Conservation (phyloP, 1,140 invertebrate species). For the Chironomus tepperi region DNA sequence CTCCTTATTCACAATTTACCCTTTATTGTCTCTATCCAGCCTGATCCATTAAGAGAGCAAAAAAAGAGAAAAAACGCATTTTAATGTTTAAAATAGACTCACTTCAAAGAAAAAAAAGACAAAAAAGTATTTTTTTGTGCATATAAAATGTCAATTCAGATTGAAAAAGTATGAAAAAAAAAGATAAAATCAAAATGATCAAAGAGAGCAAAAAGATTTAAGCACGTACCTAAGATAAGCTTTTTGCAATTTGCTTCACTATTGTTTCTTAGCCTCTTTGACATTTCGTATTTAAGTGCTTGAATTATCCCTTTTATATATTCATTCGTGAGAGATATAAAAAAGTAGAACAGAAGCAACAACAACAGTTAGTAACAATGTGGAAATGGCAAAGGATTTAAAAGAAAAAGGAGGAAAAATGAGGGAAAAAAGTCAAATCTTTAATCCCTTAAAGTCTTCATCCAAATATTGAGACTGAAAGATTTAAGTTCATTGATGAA, state of each 20-base stretch:
- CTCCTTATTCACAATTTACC: too few species aligned
- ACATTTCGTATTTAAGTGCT: not conserved
- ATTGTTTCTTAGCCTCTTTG: conserved; percentile 4
- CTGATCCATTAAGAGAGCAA: too few species aligned
- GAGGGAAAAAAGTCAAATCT: too few species aligned
- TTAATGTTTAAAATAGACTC: not conserved
- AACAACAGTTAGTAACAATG: too few species aligned
- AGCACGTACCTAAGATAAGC: not conserved
- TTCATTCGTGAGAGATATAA: not conserved
- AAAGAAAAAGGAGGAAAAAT: too few species aligned
- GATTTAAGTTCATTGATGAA: too few species aligned
- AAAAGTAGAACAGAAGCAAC: not conserved
- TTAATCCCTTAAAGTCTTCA: too few species aligned
- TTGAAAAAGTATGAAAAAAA: not conserved
- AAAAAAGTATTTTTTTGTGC: not conserved
- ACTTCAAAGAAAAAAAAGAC: not conserved
- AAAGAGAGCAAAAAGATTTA: not conserved
- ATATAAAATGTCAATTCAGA: not conserved
- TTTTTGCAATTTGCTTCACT: conserved; percentile 10
- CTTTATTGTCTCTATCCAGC: too few species aligned
- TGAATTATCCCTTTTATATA: conserved; percentile 9
- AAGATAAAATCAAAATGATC: not conserved
- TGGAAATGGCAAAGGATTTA: too few species aligned
- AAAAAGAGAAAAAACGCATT: too few species aligned
- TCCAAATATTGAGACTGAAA: too few species aligned